Base-by-base conservation (phyloP, 2,113 vertebrate species). In the Psittacula cyanocephala region DNA sequence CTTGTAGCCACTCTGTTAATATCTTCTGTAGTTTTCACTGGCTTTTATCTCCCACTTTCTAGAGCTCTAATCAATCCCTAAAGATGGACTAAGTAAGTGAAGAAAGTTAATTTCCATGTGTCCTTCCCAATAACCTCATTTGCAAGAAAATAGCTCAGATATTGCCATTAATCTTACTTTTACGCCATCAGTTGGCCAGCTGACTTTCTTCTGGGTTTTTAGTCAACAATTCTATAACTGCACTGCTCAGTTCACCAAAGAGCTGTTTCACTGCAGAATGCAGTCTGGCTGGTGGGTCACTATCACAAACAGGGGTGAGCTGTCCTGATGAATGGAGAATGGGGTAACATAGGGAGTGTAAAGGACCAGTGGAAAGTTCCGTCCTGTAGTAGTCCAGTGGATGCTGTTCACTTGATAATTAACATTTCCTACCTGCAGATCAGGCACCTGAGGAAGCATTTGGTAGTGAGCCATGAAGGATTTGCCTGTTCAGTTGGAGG, bases 81-180 rank as follows among this genome's bases (percentile, higher is more conserved):
- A 89, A 89, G 68, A 94, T 68, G n/a, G n/a, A 91, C 27, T 67
- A 72, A 90, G 70, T 76, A 62, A 86, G 70, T 69, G 59, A 92
- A 82, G 91, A 79, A 91, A 93, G 87, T 93, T 95, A 87, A 91
- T 95, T 96, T 95, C 53, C 12, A 1, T 50, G 41, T 95, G 95
- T 85, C 96, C 93, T 96, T 96, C 87, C 68, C 74, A 94, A 55
- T 96, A 94, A 96, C 91, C 89, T 93, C 59, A 91, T 91, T 82
- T 96, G 70, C 57, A 91, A 75, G 6, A 91, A 96, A 91, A 96
- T 82, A 80, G 87, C 81, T 96, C 81, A 88, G 6, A 89, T 91
- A 80, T 44, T 89, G 81, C 57, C 71, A 87, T 95, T 95, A 82
- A 89, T 95, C 70, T 62, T 74, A 59, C 67, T 62, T 94, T 91